Conservation (phyloP, 2,888 invertebrate genomes). For the Parasteatoda lunata region DNA sequence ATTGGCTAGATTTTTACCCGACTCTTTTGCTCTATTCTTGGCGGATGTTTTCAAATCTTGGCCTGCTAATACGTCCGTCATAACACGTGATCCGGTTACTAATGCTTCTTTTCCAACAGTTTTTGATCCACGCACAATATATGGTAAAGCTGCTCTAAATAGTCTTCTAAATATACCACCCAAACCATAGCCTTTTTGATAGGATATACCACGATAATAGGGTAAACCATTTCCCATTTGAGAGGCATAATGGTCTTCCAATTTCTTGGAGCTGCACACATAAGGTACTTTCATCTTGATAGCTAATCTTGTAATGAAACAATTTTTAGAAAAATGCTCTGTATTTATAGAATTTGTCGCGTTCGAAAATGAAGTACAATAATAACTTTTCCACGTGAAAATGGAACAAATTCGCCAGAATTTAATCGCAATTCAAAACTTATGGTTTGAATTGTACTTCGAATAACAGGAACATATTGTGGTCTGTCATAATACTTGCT, state of each 20-base stretch:
- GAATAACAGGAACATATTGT: conserved; percentile 22
- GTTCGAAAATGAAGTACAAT: conserved; percentile 28
- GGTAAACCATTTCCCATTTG: conserved; percentile 48
- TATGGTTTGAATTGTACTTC: conserved; percentile 31
- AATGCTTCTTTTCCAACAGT: conserved; percentile 47
- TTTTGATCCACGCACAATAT: conserved; percentile 36
- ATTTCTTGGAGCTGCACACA: conserved; percentile 15
- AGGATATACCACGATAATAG: conserved; percentile 13
- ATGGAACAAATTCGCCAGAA: conserved; percentile 19
- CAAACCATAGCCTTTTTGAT: conserved; percentile 41
- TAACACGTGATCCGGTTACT: conserved; percentile 17
- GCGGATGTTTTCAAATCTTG: conserved; percentile 7
- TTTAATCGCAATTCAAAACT: conserved; percentile 25
- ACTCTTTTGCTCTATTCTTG: conserved; percentile 10
- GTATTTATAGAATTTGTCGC: conserved; percentile 39
- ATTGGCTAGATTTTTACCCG: neutral
- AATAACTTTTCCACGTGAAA: conserved; percentile 25
- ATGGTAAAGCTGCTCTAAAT: conserved; percentile 51
- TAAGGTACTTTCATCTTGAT: conserved; percentile 36
- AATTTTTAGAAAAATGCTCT: no score
- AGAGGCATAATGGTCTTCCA: conserved; percentile 30
- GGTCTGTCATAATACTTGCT: conserved; percentile 22
- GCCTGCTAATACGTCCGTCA: conserved; percentile 20
- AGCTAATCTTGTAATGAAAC: neutral
- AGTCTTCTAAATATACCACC: conserved; percentile 37